Percentiles rank a stretch among this genome's conserved stretches.
These are phyloP conservation scores for Leptarthrus brevirostris DNA, from an alignment of 2,888 invertebrate genomes.

Conservation along the genomic window DNA sequence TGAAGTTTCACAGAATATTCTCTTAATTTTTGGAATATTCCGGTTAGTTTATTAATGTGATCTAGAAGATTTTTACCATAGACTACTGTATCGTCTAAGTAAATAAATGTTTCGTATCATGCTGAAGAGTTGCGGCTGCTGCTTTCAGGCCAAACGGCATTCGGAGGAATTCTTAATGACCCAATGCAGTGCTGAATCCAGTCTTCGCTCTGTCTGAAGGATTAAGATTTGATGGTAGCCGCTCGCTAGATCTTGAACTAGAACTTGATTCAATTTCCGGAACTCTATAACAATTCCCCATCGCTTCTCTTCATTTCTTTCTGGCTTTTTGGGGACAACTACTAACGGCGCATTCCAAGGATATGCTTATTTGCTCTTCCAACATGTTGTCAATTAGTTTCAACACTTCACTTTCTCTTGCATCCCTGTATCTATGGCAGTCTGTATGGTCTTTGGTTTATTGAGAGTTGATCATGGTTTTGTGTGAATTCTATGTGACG, in stretches of 20 bases:
- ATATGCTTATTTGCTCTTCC: background rate
- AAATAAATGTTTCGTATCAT: slow-evolving; percentile 27
- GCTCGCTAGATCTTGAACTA: slow-evolving; percentile 15
- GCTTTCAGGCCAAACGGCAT: background rate
- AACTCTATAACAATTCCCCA: slow-evolving; percentile 9
- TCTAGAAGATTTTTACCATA: slow-evolving; percentile 56
- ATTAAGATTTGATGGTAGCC: slow-evolving; percentile 44
- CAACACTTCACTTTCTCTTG: no score
- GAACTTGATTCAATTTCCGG: slow-evolving; percentile 13
- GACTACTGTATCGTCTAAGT: slow-evolving; percentile 40
- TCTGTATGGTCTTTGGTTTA: no score
- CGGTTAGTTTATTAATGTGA: slow-evolving; percentile 54
- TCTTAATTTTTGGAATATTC: slow-evolving; percentile 55
- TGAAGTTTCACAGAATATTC: slow-evolving; percentile 56
- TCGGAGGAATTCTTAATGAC: slow-evolving; percentile 54
- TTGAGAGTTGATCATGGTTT: no score
- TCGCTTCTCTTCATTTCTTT: background rate
- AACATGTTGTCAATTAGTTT: no score
- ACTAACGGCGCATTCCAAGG: background rate
- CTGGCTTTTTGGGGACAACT: background rate
- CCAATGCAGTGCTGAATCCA: slow-evolving; percentile 53
- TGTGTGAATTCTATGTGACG: no score
- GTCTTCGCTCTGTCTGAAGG: slow-evolving; percentile 52
- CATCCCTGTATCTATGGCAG: no score
- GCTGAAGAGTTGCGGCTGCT: background rate